Evolutionary conservation across 2,888 invertebrate genomes (phyloP), one percentile per base, ranked within the genome.

Genomic region (Acanthosoma haemorrhoidale): DNA sequence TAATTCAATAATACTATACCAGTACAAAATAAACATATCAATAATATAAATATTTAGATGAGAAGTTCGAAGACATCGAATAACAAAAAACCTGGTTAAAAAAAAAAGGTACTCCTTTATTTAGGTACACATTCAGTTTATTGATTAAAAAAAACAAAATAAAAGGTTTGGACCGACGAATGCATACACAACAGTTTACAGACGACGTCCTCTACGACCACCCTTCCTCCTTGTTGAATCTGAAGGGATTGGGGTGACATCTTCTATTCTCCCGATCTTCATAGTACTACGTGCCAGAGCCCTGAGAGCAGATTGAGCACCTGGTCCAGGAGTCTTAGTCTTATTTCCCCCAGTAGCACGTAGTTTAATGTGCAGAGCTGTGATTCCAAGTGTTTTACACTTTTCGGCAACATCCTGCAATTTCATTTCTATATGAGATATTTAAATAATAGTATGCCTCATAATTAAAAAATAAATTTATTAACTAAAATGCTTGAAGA

Each of bases 191-290:
- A 16, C 21, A 68, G 69, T 61, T 73, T 96, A 99, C 88, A 99
- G 88, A 86, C 99, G 91, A 83, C 99, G 92, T 85, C 99, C 99
- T 85, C 99, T 92, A 80, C 99, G 90, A 84, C 99, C 99, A 80
- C 98, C 98, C 93, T 99, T 99, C 88, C 98, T 95, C 80, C 99
- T 91, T 69, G 98, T 99, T 74, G 95, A 92, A 84, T 99, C 99
- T 70, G 97, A 96, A 78, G 99, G 99, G 82, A 99, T 98, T 21
- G 99, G 99, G 9, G 99, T 99, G 9, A 99, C 99, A 86, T 99
- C 99, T 84, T 94, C 97, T 80, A 99, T 99, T 78, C 99, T 91
- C 66, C 99, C 99, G 81, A 99, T 99, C 83, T 98, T 98, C 96
- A 99, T 98, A 78, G 93, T 95, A 72, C 97, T 94, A 82, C 99